Conservation (phyloP, 2,888 invertebrate species). For the Clivina fossor region DNA sequence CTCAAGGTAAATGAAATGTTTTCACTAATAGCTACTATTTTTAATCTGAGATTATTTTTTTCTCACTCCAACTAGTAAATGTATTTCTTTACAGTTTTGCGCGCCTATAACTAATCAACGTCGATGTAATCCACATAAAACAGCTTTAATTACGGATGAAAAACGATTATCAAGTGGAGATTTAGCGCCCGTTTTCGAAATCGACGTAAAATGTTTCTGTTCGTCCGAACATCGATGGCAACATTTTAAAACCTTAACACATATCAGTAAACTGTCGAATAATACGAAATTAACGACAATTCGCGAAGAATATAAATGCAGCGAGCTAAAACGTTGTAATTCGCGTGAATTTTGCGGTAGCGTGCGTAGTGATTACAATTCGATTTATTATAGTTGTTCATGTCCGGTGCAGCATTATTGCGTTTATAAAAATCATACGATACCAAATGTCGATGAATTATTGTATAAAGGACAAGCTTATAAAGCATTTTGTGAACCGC, state of each 20-base stretch:
- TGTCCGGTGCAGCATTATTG: slow-evolving; percentile 65
- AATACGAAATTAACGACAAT: neutral
- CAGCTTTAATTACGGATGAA: slow-evolving; percentile 10
- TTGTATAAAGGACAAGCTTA: slow-evolving; percentile 61
- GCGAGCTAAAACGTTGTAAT: slow-evolving; percentile 57
- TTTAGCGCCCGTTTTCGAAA: neutral
- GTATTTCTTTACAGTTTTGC: slow-evolving; percentile 19
- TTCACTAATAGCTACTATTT: slow-evolving; percentile 5
- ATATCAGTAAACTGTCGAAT: neutral
- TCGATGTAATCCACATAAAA: slow-evolving; percentile 2
- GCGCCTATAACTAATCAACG: neutral
- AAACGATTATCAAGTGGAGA: neutral
- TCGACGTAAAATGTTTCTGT: slow-evolving; percentile 11
- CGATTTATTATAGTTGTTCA: slow-evolving; percentile 64
- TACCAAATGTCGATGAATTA: slow-evolving; percentile 57
- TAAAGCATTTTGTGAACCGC: slow-evolving; percentile 58
- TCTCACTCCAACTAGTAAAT: neutral
- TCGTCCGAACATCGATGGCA: slow-evolving; percentile 8
- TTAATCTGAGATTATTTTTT: slow-evolving; percentile 5
- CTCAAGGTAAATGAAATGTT: slow-evolving; percentile 57
- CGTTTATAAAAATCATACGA: slow-evolving; percentile 53
- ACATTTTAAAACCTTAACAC: slow-evolving; percentile 15
- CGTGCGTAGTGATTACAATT: slow-evolving; percentile 60
- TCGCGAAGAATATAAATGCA: slow-evolving; percentile 53
- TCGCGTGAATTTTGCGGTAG: slow-evolving; percentile 63